Evolutionary conservation across 2,888 invertebrate species (phyloP).

Genomic region (Diarsia dahlii): DNA sequence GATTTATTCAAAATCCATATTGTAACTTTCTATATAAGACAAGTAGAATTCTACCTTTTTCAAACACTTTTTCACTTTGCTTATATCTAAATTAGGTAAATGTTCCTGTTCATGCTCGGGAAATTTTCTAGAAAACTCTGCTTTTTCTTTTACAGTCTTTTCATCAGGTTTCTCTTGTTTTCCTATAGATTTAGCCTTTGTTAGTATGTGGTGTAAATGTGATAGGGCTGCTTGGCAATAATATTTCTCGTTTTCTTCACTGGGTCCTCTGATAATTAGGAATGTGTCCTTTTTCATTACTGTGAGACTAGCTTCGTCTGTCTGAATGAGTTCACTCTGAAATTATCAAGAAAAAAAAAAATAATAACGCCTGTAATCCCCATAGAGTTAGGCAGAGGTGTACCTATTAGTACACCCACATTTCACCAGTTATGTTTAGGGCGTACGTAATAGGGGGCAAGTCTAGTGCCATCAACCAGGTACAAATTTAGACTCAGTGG

Average conservation of each 20-base stretch:
- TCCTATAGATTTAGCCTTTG: constrained; percentile 79
- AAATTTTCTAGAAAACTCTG: constrained; percentile 90
- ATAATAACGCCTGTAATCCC: too few relatives aligned
- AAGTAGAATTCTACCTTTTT: constrained; percentile 94
- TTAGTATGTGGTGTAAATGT: constrained; percentile 91
- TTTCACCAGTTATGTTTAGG: too few relatives aligned
- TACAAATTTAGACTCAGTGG: too few relatives aligned
- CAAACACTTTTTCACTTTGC: constrained; percentile 89
- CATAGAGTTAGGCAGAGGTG: too few relatives aligned
- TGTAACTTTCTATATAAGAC: constrained; percentile 90
- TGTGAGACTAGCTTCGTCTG: constrained; percentile 90
- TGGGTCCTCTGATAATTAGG: constrained; percentile 92
- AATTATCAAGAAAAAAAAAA: constrained; percentile 72
- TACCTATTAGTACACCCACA: too few relatives aligned
- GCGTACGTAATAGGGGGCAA: too few relatives aligned
- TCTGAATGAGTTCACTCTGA: constrained; percentile 90
- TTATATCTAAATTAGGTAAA: constrained; percentile 87
- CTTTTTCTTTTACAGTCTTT: constrained; percentile 61
- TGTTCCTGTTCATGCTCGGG: constrained; percentile 88
- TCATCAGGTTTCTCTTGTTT: constrained; percentile 63
- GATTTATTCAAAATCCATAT: constrained; percentile 76
- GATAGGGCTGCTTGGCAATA: constrained; percentile 93
- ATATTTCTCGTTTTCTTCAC: constrained; percentile 86
- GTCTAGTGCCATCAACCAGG: too few relatives aligned
- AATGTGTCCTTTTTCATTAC: constrained; percentile 92